Base-by-base conservation (phyloP, 37 sponge, comb jelly and placozoan genomes). In the Beroe forskalii region DNA sequence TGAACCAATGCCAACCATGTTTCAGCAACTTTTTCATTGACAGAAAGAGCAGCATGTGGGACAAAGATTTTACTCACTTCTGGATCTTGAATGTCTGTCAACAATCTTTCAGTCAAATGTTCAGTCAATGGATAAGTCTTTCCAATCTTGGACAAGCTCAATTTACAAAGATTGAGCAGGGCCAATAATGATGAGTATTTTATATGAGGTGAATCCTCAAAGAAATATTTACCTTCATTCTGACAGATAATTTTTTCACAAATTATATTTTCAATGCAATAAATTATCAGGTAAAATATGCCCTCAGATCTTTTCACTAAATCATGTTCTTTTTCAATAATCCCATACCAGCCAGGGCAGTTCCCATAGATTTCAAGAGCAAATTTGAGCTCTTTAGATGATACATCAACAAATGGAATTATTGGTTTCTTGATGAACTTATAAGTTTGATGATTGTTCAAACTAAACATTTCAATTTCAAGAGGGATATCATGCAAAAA, bases 301-400 rank as follows among this genome's bases (percentile, higher is more conserved):
- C 72, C 72, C 14, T 69, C 32, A 20, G 33, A 14, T 2, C 19
- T 32, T 44, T 80, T 44, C 40, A 41, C 37, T 24, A 44, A 37
- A 6, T 64, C 31, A 25, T 80, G 86, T 0, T 41, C 44, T 23
- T 44, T 44, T 27, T 80, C 19, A 4, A 80, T 44, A 4, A 80
- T 1, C 2, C 86, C 86, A n/a, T 80, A 80, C 48, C 37, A 43
- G 30, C 86, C 86, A 44, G 48, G n/a, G 12, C 24, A 44, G 8
- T 44, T 80, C 22, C 86, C 86, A 80, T 80, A 80, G 6, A 80
- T 27, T 41, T 44, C 86, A 23, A 80, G 86, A 20, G 86, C 86
- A 3, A 44, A 27, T 80, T 80, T 80, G 6, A 80, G 38, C 27
- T 80, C 86, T 44, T 80, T 69, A 37, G 38, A 69, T 69, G 72